Percentiles rank a stretch among this genome's conserved stretches.
Evolutionary conservation across 2,888 invertebrate species (phyloP).

Genomic region (Aspidiotus destructor): DNA sequence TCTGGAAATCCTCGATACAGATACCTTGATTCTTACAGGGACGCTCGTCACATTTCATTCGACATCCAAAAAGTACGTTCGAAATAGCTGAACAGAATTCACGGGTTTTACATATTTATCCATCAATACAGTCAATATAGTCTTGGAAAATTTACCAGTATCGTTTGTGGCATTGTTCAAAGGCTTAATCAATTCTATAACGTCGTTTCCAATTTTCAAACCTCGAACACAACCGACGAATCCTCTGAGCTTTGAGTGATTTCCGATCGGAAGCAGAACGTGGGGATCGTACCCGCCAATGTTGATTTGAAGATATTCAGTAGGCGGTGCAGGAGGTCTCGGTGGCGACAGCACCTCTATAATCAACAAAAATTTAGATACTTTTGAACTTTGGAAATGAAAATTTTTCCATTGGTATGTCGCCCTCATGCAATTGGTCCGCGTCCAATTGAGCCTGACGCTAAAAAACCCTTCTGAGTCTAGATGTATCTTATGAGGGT

Average conservation of each 20-base stretch:
- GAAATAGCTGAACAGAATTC: conserved; percentile 46
- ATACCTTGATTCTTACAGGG: conserved; percentile 81
- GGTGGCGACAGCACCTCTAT: conserved; percentile 78
- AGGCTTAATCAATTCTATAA: conserved; percentile 61
- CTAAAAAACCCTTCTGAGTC: too few relatives aligned
- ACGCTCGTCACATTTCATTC: conserved; percentile 77
- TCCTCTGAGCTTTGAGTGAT: conserved; percentile 46
- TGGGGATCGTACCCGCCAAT: conserved; percentile 74
- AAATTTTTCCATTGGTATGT: neutral
- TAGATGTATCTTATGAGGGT: too few relatives aligned
- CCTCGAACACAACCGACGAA: conserved; percentile 82
- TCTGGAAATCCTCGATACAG: conserved; percentile 79
- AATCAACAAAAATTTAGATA: conserved; percentile 38
- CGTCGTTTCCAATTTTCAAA: conserved; percentile 69
- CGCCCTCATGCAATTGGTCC: neutral
- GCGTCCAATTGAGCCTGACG: too few relatives aligned
- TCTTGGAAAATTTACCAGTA: conserved; percentile 11
- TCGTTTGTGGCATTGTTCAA: conserved; percentile 29
- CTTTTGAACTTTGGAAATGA: neutral
- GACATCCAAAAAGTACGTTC: conserved; percentile 70
- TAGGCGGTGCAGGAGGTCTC: conserved; percentile 78
- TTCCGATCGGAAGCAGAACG: conserved; percentile 47
- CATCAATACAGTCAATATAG: neutral
- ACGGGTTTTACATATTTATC: neutral
- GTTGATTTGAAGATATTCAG: conserved; percentile 76